phyloP scores from a whole-genome alignment of 2,113 vertebrate species.

The Perca flavescens region DNA sequence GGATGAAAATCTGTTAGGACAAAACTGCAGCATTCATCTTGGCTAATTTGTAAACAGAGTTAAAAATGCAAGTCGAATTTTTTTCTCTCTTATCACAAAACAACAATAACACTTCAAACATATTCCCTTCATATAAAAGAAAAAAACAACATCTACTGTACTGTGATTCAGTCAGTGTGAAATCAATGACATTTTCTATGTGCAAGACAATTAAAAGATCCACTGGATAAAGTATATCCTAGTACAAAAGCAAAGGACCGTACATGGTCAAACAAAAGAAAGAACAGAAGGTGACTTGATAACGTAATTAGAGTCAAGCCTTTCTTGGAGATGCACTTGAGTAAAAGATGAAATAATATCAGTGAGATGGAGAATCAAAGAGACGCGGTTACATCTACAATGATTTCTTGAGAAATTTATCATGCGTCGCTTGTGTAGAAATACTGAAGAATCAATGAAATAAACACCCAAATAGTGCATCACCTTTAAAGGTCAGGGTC shows the following conservation, averaged over 20 bases:
- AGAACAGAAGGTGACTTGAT: conserved; percentile 28
- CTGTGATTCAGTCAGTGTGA: conserved; percentile 78
- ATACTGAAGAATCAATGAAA: conserved; percentile 23
- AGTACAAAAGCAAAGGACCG: conserved; percentile 54
- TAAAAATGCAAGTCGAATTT: conserved; percentile 80
- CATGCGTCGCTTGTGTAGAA: conserved; percentile 45
- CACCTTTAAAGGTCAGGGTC: conserved; percentile 31
- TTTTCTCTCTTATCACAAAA: conserved; percentile 34
- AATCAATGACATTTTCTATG: conserved; percentile 70
- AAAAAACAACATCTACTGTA: conserved; percentile 52
- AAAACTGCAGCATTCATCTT: conserved; percentile 84
- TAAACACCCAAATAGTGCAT: conserved; percentile 54
- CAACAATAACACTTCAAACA: conserved; percentile 61
- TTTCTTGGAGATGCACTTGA: conserved; percentile 58
- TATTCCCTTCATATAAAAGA: conserved; percentile 79
- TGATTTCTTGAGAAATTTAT: conserved; percentile 23
- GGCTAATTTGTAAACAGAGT: conserved; percentile 86
- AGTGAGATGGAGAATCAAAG: conserved; percentile 37
- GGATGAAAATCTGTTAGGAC: conserved; percentile 60
- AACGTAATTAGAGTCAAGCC: conserved; percentile 49
- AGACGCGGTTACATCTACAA: conserved; percentile 13
- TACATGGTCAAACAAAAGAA: conserved; percentile 44
- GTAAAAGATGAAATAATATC: conserved; percentile 49
- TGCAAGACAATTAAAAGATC: conserved; percentile 73
- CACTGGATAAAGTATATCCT: conserved; percentile 52